These are phyloP conservation scores for Todus mexicanus DNA, from an alignment of 2,797 vertebrate species.

Conservation along the genomic window DNA sequence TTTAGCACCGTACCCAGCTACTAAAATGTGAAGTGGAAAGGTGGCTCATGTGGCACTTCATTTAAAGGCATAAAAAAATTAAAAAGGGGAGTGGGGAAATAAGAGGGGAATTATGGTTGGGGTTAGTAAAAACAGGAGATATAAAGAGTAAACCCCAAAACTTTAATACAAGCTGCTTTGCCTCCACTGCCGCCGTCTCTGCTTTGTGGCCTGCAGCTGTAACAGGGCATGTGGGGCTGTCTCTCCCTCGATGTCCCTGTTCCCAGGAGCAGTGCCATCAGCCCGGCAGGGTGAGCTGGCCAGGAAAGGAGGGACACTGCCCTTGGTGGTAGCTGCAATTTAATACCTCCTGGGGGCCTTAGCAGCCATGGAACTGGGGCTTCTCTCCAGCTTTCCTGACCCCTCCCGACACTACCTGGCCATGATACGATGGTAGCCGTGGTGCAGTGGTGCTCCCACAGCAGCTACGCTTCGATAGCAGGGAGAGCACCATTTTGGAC, in stretches of 20 bases:
- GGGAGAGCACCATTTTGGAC: too few species aligned
- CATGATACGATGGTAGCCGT: too few species aligned
- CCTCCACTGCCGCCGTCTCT: accelerated
- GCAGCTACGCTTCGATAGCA: too few species aligned
- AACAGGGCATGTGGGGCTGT: accelerated
- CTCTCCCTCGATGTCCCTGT: accelerated
- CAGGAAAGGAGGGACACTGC: accelerated
- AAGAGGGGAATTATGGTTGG: too few species aligned
- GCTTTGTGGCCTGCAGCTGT: not conserved
- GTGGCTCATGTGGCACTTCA: not conserved
- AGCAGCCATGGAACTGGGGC: accelerated
- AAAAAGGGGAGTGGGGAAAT: too few species aligned
- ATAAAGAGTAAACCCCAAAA: not conserved
- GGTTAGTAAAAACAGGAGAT: not conserved
- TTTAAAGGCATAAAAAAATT: not conserved
- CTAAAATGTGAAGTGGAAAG: not conserved
- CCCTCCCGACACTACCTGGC: accelerated
- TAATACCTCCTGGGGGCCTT: not conserved
- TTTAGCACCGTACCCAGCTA: not conserved
- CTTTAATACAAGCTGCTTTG: not conserved
- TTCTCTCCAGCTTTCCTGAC: not conserved
- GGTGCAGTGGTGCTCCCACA: too few species aligned
- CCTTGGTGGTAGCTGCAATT: not conserved
- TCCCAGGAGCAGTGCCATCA: accelerated
- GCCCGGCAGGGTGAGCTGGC: not conserved